Evolutionary conservation across 2,113 vertebrate genomes (phyloP).

Genomic region (Stictonetta naevosa): DNA sequence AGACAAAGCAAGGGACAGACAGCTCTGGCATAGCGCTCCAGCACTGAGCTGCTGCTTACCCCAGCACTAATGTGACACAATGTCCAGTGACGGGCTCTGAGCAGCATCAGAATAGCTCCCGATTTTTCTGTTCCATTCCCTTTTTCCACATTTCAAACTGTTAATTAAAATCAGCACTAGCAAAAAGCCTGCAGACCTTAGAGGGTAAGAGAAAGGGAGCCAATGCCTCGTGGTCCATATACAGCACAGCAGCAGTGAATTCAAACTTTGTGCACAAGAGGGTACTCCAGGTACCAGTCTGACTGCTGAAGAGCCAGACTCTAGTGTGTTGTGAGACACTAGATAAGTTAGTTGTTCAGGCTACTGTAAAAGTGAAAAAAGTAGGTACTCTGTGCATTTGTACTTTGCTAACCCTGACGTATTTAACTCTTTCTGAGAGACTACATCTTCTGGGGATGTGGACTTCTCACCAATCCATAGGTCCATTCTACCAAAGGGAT

Average conservation of each 20-base stretch:
- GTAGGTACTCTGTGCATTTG: background rate
- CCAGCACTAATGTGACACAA: slow-evolving; percentile 55
- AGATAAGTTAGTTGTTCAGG: background rate
- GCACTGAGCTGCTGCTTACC: background rate
- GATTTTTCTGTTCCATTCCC: background rate
- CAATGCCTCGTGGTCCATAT: fast-evolving
- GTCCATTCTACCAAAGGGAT: background rate
- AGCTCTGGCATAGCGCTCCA: background rate
- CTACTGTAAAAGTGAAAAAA: background rate
- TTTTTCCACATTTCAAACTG: background rate
- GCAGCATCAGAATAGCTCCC: background rate
- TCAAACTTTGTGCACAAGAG: background rate
- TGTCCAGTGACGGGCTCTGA: slow-evolving; percentile 24
- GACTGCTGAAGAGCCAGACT: background rate
- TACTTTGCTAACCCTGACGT: background rate
- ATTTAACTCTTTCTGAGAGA: background rate
- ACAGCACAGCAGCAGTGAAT: background rate
- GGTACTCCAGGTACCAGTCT: background rate
- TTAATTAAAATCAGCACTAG: background rate
- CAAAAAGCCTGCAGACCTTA: background rate
- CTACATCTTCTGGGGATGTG: background rate
- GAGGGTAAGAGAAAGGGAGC: background rate
- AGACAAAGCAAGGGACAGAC: slow-evolving; percentile 35
- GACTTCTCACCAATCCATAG: background rate
- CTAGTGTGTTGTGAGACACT: background rate